These are phyloP conservation scores for Syngnathus acus DNA, from an alignment of 2,797 vertebrate genomes.

Conservation along the genomic window DNA sequence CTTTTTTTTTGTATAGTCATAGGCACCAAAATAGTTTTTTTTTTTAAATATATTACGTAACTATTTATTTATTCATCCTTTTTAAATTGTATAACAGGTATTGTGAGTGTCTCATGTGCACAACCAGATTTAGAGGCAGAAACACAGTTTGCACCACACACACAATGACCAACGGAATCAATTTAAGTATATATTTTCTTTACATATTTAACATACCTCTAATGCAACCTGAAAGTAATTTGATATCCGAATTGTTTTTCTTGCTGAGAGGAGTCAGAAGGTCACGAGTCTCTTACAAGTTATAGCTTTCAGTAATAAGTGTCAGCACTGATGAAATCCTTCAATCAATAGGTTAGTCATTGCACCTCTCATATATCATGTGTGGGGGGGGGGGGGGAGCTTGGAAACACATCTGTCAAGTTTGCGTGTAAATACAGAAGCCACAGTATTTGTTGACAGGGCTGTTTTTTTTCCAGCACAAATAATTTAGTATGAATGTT, in stretches of 20 bases:
- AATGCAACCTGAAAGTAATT: constrained; percentile 7
- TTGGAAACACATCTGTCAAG: constrained; percentile 29
- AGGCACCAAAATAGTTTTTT: not conserved
- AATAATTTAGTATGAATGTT: not conserved
- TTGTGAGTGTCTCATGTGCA: too few species aligned
- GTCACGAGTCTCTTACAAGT: constrained; percentile 32
- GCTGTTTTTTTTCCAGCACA: constrained; percentile 2
- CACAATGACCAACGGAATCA: not conserved
- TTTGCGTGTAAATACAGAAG: constrained; percentile 7
- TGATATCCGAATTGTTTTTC: constrained; percentile 22
- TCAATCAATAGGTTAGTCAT: constrained; percentile 33
- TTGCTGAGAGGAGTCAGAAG: constrained; percentile 24
- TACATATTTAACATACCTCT: not conserved
- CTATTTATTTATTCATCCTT: not conserved
- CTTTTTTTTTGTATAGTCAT: not conserved
- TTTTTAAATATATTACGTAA: not conserved
- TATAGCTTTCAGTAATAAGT: constrained; percentile 25
- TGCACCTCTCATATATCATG: constrained; percentile 28
- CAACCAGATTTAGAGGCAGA: too few species aligned
- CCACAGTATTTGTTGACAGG: constrained; percentile 11
- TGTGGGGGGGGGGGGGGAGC: constrained; percentile 12
- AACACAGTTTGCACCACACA: not conserved
- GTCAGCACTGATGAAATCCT: constrained; percentile 38
- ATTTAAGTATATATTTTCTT: not conserved
- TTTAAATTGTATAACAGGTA: too few species aligned